These are phyloP conservation scores for Eledona agricola DNA, from an alignment of 2,888 invertebrate species.

Conservation along the genomic window DNA sequence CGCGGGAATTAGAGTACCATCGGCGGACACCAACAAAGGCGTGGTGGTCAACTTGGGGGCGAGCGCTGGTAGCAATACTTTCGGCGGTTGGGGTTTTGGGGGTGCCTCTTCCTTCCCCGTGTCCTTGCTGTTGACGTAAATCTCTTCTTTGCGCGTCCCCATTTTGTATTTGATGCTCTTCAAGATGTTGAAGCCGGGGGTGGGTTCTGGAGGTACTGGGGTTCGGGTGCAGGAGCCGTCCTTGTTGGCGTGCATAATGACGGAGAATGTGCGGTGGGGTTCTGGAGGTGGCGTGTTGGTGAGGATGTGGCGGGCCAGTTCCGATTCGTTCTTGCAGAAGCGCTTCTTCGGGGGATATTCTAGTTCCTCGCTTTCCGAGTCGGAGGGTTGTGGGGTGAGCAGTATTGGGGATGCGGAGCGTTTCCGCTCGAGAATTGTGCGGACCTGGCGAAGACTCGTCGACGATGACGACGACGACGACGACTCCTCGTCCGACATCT, in stretches of 20 bases:
- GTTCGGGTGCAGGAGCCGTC: slow-evolving; percentile 72
- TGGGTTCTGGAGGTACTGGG: slow-evolving; percentile 44
- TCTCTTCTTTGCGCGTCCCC: slow-evolving; percentile 71
- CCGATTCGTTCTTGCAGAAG: slow-evolving; percentile 67
- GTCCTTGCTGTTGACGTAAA: slow-evolving; percentile 50
- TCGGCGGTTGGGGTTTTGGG: slow-evolving; percentile 18
- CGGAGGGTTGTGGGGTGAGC: slow-evolving; percentile 85
- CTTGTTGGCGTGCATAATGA: slow-evolving; percentile 86
- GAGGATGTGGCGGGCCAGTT: slow-evolving; percentile 66
- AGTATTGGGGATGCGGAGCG: slow-evolving; percentile 48
- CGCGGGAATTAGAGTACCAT: slow-evolving; percentile 57
- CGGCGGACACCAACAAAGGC: slow-evolving; percentile 62
- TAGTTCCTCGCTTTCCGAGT: slow-evolving; percentile 72
- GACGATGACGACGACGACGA: too few relatives aligned
- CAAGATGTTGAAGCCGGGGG: slow-evolving; percentile 68
- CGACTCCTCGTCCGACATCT: slow-evolving; percentile 52
- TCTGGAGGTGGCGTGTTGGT: slow-evolving; percentile 68
- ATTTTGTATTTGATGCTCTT: slow-evolving; percentile 78
- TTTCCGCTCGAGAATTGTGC: slow-evolving; percentile 51
- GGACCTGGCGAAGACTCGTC: slow-evolving; percentile 45
- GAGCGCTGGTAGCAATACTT: slow-evolving; percentile 50
- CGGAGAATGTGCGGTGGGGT: slow-evolving; percentile 68
- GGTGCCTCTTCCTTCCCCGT: slow-evolving; percentile 45
- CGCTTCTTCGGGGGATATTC: slow-evolving; percentile 68
- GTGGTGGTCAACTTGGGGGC: slow-evolving; percentile 57